These are phyloP conservation scores for Oryzias melastigma DNA, from an alignment of 2,113 vertebrate genomes.

Conservation along the genomic window DNA sequence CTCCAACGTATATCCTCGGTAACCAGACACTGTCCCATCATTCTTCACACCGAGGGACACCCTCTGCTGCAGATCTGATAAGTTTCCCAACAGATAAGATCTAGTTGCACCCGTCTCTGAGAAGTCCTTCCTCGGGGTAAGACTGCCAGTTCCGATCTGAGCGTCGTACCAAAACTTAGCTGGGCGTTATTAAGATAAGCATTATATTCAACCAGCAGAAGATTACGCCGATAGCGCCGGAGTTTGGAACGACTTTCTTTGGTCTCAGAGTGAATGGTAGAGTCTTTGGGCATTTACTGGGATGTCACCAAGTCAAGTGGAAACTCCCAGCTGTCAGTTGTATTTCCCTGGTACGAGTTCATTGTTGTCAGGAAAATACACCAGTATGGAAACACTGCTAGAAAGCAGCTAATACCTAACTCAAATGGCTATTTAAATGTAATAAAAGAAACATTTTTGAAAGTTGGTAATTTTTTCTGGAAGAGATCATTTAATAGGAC, in stretches of 20 bases:
- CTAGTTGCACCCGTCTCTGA: conserved; percentile 51
- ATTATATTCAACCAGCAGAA: conserved; percentile 57
- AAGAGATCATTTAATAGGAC: no score
- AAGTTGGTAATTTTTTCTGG: no score
- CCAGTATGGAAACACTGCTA: no score
- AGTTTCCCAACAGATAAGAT: conserved; percentile 54
- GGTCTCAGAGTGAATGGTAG: conserved; percentile 34
- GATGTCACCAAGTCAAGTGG: conserved; percentile 4
- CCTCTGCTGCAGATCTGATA: conserved; percentile 65
- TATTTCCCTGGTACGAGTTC: no score
- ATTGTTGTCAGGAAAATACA: no score
- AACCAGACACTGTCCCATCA: conserved; percentile 20
- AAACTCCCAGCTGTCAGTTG: not conserved
- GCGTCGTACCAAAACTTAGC: conserved; percentile 68
- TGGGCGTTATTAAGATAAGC: conserved; percentile 70
- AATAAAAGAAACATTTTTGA: no score
- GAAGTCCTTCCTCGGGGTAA: conserved; percentile 59
- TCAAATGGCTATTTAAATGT: no score
- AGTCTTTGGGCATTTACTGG: conserved; percentile 22
- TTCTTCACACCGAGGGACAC: conserved; percentile 18
- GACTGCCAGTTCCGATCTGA: conserved; percentile 61
- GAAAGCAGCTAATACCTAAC: no score
- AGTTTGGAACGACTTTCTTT: conserved; percentile 58
- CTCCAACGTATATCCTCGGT: conserved; percentile 1
- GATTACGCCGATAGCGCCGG: conserved; percentile 54